A percentile compares a stretch with the other conserved stretches of the same genome.
phyloP scores from a whole-genome alignment of 1,140 invertebrate species.

The Periplaneta americana region DNA sequence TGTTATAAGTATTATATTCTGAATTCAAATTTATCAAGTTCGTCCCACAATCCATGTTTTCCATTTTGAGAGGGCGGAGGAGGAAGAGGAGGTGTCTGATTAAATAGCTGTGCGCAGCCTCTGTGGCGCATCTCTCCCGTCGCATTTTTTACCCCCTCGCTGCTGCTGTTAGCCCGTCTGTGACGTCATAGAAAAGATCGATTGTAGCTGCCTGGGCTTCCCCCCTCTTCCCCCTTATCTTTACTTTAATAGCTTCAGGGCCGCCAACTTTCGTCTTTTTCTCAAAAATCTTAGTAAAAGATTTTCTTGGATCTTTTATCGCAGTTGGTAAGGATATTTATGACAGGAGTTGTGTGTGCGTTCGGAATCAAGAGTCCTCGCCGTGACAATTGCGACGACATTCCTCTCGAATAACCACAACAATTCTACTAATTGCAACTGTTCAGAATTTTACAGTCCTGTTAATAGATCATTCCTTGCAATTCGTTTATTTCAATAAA shows the following conservation, averaged over 20 bases:
- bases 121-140: background rate
- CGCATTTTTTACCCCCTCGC: slow-evolving; percentile 4
- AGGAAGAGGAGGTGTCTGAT: background rate
- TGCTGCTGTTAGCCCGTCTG: slow-evolving; percentile 18
- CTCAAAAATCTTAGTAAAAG: background rate
- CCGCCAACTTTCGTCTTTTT: background rate
- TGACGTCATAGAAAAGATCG: slow-evolving; percentile 26
- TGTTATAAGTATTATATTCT: background rate
- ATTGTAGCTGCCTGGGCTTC: slow-evolving; percentile 20
- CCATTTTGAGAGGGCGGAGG: background rate
- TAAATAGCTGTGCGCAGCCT: slow-evolving; percentile 6
- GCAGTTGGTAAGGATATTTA: background rate
- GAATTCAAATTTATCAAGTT: background rate
- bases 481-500: too few relatives aligned
- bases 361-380: too few relatives aligned
- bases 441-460: too few relatives aligned
- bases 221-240: slow-evolving; percentile 8
- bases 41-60: background rate
- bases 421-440: too few relatives aligned
- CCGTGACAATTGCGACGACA: background rate
- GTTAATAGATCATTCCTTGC: too few relatives aligned
- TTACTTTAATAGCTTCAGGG: slow-evolving; percentile 9
- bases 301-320: background rate
- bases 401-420: too few relatives aligned
- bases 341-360: background rate